Evolutionary conservation across 2,797 vertebrate species (phyloP).

Genomic region (Percopsis omiscomaycus): DNA sequence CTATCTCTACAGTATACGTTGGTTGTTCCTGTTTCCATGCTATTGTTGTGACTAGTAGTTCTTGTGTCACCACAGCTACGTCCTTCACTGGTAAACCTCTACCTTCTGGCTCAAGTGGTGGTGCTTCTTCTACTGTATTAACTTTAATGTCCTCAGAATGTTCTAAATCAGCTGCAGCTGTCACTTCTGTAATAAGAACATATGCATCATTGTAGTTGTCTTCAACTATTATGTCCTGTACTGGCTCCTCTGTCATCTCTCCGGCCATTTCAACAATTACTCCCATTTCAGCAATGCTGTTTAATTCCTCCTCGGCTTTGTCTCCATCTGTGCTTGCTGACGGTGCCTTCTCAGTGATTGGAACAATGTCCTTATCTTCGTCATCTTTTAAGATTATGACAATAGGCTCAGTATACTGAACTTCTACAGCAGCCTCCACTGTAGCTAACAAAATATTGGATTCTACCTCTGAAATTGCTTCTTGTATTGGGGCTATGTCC

Average conservation of each 20-base stretch:
- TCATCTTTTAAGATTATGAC: constrained; percentile 16
- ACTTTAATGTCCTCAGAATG: not conserved
- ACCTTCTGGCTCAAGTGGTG: not conserved
- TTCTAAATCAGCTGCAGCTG: not conserved
- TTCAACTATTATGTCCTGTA: constrained; percentile 6
- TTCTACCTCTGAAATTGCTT: not conserved
- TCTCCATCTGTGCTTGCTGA: not conserved
- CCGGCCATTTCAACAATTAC: not conserved
- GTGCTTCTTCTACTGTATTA: not conserved
- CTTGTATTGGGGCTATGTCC: constrained; percentile 22
- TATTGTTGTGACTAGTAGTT: not conserved
- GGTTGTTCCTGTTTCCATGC: constrained; percentile 11
- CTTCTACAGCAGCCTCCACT: not conserved
- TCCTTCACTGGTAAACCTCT: constrained; percentile 8
- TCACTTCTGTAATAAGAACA: constrained; percentile 5
- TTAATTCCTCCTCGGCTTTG: not conserved
- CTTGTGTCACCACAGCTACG: not conserved
- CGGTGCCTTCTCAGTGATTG: not conserved
- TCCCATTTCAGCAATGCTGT: too few species aligned
- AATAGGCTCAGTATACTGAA: constrained; percentile 16
- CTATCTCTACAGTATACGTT: not conserved
- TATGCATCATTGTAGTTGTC: not conserved
- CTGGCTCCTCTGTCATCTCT: not conserved
- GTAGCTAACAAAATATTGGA: constrained; percentile 12
- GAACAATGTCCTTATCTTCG: not conserved